Conservation (phyloP, 1,140 invertebrate genomes). For the Theocolax elegans region DNA sequence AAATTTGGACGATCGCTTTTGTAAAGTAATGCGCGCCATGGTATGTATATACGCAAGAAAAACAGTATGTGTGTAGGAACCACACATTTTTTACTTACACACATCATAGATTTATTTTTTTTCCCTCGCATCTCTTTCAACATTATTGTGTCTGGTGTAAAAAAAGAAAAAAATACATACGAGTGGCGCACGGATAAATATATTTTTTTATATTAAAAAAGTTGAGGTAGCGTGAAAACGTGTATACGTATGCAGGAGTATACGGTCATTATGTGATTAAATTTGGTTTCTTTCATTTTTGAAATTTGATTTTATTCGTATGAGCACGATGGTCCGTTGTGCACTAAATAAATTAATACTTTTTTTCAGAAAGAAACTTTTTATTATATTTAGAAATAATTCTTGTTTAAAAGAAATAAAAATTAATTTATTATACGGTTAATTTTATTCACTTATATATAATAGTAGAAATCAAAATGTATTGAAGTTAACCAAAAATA, state of each 20-base stretch:
- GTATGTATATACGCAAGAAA: background rate
- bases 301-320: no score
- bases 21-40: background rate
- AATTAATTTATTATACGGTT: no score
- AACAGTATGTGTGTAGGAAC: background rate
- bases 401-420: no score
- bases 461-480: no score
- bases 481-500: no score
- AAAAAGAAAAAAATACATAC: no score
- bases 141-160: conserved; percentile 18
- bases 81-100: background rate
- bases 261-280: conserved; percentile 21
- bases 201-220: conserved; percentile 15
- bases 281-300: background rate
- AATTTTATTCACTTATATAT: no score
- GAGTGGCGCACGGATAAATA: conserved; percentile 8
- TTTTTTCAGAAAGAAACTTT: no score
- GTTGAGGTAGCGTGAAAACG: no score
- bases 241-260: background rate
- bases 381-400: no score
- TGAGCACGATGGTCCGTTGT: no score
- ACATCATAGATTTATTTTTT: conserved; percentile 15
- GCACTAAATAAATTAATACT: no score
- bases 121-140: background rate
- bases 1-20: conserved; percentile 21